A percentile compares a stretch with the other conserved stretches of the same genome.
phyloP scores from a whole-genome alignment of 2,888 invertebrate genomes.

The Gasteruption jaculator region DNA sequence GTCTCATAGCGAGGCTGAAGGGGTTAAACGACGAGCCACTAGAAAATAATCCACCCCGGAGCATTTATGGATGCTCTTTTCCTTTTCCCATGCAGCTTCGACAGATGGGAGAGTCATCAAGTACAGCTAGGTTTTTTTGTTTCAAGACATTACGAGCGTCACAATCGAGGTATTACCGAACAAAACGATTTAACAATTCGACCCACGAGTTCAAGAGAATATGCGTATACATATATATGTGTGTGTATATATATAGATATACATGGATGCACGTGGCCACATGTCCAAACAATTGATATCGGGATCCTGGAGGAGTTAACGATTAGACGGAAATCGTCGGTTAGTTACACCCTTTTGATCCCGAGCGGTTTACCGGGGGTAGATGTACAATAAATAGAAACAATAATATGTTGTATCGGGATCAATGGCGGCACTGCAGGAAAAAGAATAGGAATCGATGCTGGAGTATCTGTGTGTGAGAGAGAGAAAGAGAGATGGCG shows the following conservation, averaged over 20 bases:
- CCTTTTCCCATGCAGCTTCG: slow-evolving; percentile 24
- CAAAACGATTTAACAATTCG: slow-evolving; percentile 46
- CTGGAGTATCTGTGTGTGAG: no score
- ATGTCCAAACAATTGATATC: slow-evolving; percentile 47
- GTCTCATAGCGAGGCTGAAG: no score
- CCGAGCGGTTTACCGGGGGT: no score
- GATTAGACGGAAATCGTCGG: slow-evolving; percentile 21
- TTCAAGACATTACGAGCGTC: slow-evolving; percentile 45
- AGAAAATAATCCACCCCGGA: slow-evolving; percentile 44
- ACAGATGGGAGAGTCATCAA: no score
- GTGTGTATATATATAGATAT: no score
- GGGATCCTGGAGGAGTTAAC: no score
- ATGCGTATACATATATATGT: no score
- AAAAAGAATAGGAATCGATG: slow-evolving; percentile 10
- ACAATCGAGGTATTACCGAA: slow-evolving; percentile 50
- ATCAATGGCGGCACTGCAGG: slow-evolving; percentile 22
- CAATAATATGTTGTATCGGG: slow-evolving; percentile 24
- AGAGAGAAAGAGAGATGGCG: slow-evolving; percentile 1
- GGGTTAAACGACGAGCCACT: slow-evolving; percentile 50
- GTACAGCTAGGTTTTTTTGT: slow-evolving; percentile 46
- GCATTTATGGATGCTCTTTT: slow-evolving; percentile 48
- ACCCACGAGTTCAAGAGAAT: slow-evolving; percentile 32
- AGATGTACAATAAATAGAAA: slow-evolving; percentile 16
- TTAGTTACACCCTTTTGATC: slow-evolving; percentile 13
- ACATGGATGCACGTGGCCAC: slow-evolving; percentile 36